A percentile compares a stretch with the other conserved stretches of the same genome.
phyloP scores from a whole-genome alignment of 2,888 invertebrate genomes.

The Clistopyga incitator region DNA sequence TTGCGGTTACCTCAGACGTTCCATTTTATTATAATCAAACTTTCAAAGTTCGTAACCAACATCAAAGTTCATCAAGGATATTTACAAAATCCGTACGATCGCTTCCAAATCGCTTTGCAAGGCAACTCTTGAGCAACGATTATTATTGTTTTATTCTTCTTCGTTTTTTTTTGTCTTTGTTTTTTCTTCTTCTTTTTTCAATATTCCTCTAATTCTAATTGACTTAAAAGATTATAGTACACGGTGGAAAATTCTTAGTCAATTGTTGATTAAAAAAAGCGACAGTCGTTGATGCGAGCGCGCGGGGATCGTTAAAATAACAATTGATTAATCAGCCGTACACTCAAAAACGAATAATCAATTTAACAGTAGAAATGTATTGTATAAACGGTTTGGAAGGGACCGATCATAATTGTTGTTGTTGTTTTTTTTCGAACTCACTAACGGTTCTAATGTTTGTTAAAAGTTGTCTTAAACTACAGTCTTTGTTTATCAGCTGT shows the following conservation, averaged over 20 bases:
- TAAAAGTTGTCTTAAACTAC: slow-evolving; percentile 82
- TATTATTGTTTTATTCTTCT: slow-evolving; percentile 62
- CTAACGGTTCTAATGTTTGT: slow-evolving; percentile 79
- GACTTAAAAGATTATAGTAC: slow-evolving; percentile 68
- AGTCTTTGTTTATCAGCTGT: slow-evolving; percentile 80
- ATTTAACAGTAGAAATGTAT: slow-evolving; percentile 51
- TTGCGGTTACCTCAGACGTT: slow-evolving; percentile 55
- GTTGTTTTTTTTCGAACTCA: slow-evolving; percentile 64
- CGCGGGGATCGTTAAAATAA: slow-evolving; percentile 15
- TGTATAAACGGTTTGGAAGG: slow-evolving; percentile 76
- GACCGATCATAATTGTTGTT: slow-evolving; percentile 71
- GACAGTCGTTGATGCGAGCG: slow-evolving; percentile 38
- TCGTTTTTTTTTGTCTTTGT: too few species aligned
- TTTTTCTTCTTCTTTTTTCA: slow-evolving; percentile 57
- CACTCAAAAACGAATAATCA: slow-evolving; percentile 33
- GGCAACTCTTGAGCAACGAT: slow-evolving; percentile 82
- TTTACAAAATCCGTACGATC: slow-evolving; percentile 75
- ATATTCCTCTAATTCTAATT: slow-evolving; percentile 68
- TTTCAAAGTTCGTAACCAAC: slow-evolving; percentile 71
- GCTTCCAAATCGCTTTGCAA: slow-evolving; percentile 76
- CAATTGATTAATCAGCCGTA: slow-evolving; percentile 43
- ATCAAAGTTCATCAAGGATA: slow-evolving; percentile 74
- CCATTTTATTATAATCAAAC: slow-evolving; percentile 65
- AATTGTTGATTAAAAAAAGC: slow-evolving; percentile 49
- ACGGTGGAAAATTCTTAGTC: slow-evolving; percentile 57